phyloP scores from a whole-genome alignment of 1,140 invertebrate species.

The Eriosoma lanigerum region DNA sequence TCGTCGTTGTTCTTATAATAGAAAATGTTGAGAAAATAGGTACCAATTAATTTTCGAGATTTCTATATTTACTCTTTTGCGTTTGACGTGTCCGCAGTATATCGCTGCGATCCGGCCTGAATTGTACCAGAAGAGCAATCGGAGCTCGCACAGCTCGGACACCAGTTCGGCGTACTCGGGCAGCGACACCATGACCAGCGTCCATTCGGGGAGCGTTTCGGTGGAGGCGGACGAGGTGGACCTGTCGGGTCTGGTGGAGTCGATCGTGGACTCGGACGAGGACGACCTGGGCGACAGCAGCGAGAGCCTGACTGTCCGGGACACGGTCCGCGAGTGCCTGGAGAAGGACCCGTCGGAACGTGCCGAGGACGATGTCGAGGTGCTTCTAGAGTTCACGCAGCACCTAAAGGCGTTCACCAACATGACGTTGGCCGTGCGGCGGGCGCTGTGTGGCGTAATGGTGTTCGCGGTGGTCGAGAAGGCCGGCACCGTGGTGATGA shows the following conservation, averaged over 20 bases:
- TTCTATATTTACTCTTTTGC: too few species aligned
- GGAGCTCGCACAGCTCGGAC: conserved; percentile 86
- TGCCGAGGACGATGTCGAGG: conserved; percentile 92
- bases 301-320: conserved; percentile 87
- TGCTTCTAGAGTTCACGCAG: conserved; percentile 94
- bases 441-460: conserved; percentile 90
- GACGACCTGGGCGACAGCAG: conserved; percentile 91
- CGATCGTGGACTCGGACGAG: conserved; percentile 92
- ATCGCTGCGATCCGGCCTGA: conserved; percentile 56
- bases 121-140: conserved; percentile 78
- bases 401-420: conserved; percentile 93
- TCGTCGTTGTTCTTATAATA: background rate
- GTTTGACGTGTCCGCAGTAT: conserved; percentile 11
- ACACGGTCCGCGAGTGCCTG: conserved; percentile 93
- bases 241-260: conserved; percentile 88
- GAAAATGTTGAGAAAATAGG: too few species aligned
- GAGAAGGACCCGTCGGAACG: conserved; percentile 95
- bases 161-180: conserved; percentile 94
- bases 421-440: conserved; percentile 86
- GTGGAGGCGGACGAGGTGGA: conserved; percentile 84
- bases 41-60: background rate
- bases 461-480: conserved; percentile 97
- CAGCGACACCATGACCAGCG: conserved; percentile 93
- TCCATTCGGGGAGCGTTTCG: conserved; percentile 67
- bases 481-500: conserved; percentile 93